A percentile compares a stretch with the other conserved stretches of the same genome.
Conservation (phyloP, 2,113 vertebrate genomes). For the Pelecanoides urinatrix region DNA sequence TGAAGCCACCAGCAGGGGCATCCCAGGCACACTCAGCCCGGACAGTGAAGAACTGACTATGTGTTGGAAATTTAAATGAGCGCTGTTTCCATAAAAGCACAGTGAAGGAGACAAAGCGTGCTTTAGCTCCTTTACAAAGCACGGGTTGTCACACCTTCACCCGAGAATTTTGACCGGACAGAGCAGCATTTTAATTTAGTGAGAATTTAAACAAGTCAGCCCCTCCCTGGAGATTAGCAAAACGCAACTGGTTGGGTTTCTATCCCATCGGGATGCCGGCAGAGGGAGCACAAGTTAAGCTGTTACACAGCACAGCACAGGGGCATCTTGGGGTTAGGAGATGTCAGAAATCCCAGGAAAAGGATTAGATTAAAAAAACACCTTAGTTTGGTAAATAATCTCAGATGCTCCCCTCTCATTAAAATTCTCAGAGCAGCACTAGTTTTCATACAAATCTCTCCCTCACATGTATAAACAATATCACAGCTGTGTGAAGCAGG, state of each 20-base stretch:
- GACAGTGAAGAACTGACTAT: neutral
- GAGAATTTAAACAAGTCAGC: neutral
- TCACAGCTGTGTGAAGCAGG: neutral
- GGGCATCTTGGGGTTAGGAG: neutral
- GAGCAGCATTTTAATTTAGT: neutral
- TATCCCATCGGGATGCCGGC: neutral
- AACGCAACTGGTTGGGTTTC: fast-evolving
- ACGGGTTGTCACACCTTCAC: neutral
- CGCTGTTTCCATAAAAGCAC: neutral
- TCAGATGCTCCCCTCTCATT: neutral
- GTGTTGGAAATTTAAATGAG: neutral
- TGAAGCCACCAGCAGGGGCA: neutral
- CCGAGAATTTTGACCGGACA: neutral
- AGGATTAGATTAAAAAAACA: neutral
- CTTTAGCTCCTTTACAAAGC: neutral
- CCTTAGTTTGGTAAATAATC: neutral
- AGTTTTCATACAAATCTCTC: neutral
- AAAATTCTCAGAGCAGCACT: neutral
- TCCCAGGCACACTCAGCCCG: fast-evolving
- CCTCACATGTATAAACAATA: neutral
- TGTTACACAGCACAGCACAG: neutral
- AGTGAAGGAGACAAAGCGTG: neutral
- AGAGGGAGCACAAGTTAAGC: neutral
- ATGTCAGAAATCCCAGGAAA: neutral
- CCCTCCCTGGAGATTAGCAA: neutral